Evolutionary conservation across 2,888 invertebrate genomes (phyloP).

Genomic region (Autographa pulchrina): DNA sequence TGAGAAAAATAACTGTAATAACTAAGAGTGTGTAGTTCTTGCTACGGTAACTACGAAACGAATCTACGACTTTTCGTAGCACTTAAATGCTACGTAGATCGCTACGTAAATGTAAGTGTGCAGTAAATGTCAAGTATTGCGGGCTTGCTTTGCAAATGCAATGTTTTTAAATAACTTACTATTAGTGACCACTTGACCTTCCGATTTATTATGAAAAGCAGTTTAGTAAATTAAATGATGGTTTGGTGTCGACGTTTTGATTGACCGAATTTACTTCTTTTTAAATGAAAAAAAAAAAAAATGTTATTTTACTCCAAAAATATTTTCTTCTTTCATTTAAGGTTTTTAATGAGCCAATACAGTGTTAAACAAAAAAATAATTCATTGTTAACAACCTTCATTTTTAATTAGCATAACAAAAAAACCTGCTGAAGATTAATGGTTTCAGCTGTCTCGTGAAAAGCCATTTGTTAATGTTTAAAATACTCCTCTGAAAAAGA

Average conservation of each 20-base stretch:
- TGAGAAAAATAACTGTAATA: not conserved
- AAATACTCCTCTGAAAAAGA: not conserved
- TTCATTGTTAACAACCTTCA: slow-evolving; percentile 31
- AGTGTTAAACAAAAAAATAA: slow-evolving; percentile 19
- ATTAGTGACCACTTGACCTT: not conserved
- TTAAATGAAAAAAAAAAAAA: no score
- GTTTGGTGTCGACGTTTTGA: no score
- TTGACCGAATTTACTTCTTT: no score
- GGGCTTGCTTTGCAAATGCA: not conserved
- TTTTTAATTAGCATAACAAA: slow-evolving; percentile 34
- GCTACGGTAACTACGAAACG: not conserved
- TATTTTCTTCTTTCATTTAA: not conserved
- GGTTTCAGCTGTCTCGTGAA: slow-evolving; percentile 1
- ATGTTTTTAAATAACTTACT: slow-evolving; percentile 23
- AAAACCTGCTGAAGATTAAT: slow-evolving; percentile 19
- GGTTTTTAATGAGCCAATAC: not conserved
- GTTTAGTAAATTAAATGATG: no score
- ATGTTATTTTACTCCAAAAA: no score
- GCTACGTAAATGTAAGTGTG: slow-evolving; percentile 8
- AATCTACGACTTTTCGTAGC: slow-evolving; percentile 23
- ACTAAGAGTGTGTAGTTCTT: not conserved
- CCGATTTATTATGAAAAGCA: no score
- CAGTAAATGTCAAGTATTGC: not conserved
- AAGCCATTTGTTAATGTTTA: not conserved
- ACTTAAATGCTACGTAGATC: slow-evolving; percentile 23